Base-by-base conservation (phyloP, 1,140 invertebrate genomes). In the Brachionus calyciflorus region DNA sequence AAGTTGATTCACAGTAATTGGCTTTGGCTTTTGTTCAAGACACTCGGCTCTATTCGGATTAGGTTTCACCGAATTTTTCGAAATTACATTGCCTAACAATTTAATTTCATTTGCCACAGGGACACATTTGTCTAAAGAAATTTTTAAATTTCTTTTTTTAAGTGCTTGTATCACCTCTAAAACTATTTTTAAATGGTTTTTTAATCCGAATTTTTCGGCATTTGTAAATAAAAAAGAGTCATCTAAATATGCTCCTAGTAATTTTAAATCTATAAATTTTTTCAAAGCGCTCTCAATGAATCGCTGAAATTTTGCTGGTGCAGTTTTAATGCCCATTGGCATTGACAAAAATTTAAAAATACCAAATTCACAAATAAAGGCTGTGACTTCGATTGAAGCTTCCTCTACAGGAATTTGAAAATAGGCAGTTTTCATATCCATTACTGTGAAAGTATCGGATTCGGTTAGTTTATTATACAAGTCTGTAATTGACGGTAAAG, bases 1-100 rank as follows among this genome's bases (percentile, higher is more conserved):
- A 0, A 87, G 28, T 44, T 86, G 80, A 37, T 82, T 82, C 4
- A 80, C 65, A 76, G 76, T 82, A 41, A 65, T 80, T 44, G 80
- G 79, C 9, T 9, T 37, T 37, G 33, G 33, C 9, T 37, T 37
- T 5, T 51, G 4, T 19, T 26, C 24, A 7, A 51, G 17, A 19
- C 17, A 19, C 12, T 51, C 12, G 3, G 24, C 24, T 26, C 24
- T 3, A 19, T 26, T 51, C 12, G 17, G 17, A 51, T 51, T 12
- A 4, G 24, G 17, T 12, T 51, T 51, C 3, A 51, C 12, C 12
- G 17, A 19, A 7, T 26, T 26, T 19, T 51, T 26, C 3, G 17
- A 51, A 3, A 51, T 12, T 19, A 51, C 24, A 12, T 51, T 19
- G 3, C 49, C 49, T 3, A 51, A 12, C 12, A 51, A 19, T 19